phyloP scores from a whole-genome alignment of 2,888 invertebrate genomes.

The Aphidoletes aphidimyza region DNA sequence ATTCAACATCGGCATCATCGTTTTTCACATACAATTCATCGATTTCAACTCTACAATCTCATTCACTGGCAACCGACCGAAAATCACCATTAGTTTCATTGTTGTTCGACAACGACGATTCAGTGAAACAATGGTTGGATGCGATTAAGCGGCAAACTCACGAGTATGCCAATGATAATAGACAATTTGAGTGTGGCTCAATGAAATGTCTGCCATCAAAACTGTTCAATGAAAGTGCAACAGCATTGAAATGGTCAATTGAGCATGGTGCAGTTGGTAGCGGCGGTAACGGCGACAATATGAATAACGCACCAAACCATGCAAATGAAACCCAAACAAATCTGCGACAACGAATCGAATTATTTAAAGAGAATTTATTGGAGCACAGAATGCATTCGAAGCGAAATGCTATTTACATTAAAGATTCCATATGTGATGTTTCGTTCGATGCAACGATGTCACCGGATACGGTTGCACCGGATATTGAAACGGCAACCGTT shows the following conservation, averaged over 20 bases:
- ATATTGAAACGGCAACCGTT: background rate
- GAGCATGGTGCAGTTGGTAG: no score
- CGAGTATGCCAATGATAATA: slow-evolving; percentile 61
- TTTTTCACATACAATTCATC: slow-evolving; percentile 38
- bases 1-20: slow-evolving; percentile 50
- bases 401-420: slow-evolving; percentile 60
- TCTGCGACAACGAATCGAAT: background rate
- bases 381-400: slow-evolving; percentile 59
- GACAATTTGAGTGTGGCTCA: slow-evolving; percentile 52
- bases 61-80: slow-evolving; percentile 28
- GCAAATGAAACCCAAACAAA: background rate
- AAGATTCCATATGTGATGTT: slow-evolving; percentile 56
- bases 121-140: slow-evolving; percentile 62
- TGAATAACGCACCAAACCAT: background rate
- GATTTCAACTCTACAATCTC: background rate
- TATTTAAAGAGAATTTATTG: slow-evolving; percentile 63
- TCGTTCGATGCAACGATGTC: background rate
- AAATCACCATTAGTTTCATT: background rate
- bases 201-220: slow-evolving; percentile 28
- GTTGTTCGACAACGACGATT: background rate
- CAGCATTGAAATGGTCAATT: slow-evolving; percentile 19
- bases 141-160: slow-evolving; percentile 63
- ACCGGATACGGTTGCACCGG: background rate
- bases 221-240: slow-evolving; percentile 19
- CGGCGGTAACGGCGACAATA: background rate